Evolutionary conservation across 2,797 vertebrate species (phyloP).

Genomic region (Mormyrops attenuatus): DNA sequence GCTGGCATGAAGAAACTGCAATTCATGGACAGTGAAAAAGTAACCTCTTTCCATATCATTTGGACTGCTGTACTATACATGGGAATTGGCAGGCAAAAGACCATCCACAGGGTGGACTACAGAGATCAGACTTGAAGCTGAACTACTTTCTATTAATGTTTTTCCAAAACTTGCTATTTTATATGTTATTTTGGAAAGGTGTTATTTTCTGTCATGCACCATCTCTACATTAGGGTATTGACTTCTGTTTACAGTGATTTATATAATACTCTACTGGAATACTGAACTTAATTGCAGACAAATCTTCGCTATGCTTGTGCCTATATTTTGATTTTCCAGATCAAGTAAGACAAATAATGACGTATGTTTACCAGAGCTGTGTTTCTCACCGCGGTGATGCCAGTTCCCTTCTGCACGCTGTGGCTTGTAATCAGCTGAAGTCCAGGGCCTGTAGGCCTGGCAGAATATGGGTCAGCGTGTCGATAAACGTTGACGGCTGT

Average conservation of each 20-base stretch:
- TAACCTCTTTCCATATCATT: background rate
- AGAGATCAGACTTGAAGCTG: background rate
- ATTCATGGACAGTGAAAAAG: background rate
- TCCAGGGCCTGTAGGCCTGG: background rate
- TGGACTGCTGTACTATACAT: background rate
- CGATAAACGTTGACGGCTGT: background rate
- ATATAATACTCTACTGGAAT: background rate
- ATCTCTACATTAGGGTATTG: background rate
- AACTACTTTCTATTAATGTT: background rate
- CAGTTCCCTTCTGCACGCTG: background rate
- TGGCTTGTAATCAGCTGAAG: background rate
- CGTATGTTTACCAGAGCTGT: background rate
- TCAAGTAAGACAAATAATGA: background rate
- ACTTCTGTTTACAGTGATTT: background rate
- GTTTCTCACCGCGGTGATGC: background rate
- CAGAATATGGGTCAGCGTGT: background rate
- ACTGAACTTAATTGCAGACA: background rate
- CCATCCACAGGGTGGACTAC: background rate
- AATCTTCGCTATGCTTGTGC: background rate
- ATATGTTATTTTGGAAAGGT: background rate
- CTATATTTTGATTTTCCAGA: background rate
- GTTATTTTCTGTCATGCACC: background rate
- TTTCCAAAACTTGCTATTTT: background rate
- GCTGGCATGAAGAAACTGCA: background rate
- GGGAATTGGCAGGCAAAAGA: background rate